phyloP scores from a whole-genome alignment of 2,797 vertebrate genomes.

The Gambelia wislizenii region DNA sequence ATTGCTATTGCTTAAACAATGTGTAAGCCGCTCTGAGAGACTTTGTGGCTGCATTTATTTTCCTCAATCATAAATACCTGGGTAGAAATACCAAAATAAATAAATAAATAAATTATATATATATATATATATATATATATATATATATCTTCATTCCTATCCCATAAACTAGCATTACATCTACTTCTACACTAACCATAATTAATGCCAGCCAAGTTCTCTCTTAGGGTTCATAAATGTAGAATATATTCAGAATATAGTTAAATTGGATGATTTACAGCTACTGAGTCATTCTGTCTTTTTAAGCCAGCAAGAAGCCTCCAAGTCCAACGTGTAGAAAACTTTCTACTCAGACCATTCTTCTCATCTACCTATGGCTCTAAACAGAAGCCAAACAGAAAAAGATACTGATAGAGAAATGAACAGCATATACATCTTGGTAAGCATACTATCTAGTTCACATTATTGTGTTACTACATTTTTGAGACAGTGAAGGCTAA shows the following conservation, averaged over 20 bases:
- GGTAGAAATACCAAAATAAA: no score
- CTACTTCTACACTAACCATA: background rate
- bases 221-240: background rate
- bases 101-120: no score
- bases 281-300: rapidly evolving
- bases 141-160: no score
- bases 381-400: background rate
- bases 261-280: background rate
- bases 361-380: background rate
- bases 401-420: constrained; percentile 7
- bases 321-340: constrained; percentile 11
- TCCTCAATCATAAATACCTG: no score
- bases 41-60: no score
- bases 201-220: background rate
- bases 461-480: constrained; percentile 22
- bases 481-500: background rate
- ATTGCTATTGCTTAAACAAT: no score
- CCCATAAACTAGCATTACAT: background rate
- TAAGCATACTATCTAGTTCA: background rate
- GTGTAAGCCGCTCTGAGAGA: no score
- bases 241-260: background rate
- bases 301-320: constrained; percentile 17
- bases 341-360: constrained; percentile 3
- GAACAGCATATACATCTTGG: background rate
- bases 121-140: no score